Base-by-base conservation (phyloP, 2,113 vertebrate genomes). In the Cyprinodon brontotheroides region DNA sequence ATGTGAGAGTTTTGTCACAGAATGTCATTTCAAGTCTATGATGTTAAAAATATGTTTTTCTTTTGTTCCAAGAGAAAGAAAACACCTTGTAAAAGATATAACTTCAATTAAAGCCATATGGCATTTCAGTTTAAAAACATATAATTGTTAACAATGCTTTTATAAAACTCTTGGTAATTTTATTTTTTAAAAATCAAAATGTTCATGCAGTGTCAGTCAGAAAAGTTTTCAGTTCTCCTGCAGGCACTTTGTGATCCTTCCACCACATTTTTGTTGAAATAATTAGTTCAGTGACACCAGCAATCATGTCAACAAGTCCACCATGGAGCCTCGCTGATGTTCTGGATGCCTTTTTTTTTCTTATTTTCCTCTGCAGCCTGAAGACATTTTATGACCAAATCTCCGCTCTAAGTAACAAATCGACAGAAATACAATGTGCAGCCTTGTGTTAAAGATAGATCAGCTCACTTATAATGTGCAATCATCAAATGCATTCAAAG, bases 221-320 rank as follows among this genome's bases (percentile, higher is more conserved):
- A 65, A 79, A 60, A 37, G 5, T 15, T 14, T 53, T 6, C 13
- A 17, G 2, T 22, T n/a, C 36, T 41, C 22, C 45, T 48, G 61
- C 66, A 61, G 59, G 74, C 59, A 1, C 9, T 62, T 13, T 11
- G 4, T 6, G 22, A 61, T 65, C 62, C 64, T 69, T 73, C 71
- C 38, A 40, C 65, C 41, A 65, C 29, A 36, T 70, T 62, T 61
- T 68, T 59, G 39, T 11, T 4, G 65, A 65, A 47, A 60, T 17
- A 75, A 80, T 66, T 61, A 66, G 62, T 67, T 80, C 22, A 71
- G 43, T 71, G 43, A 80, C 70, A 62, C 43, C 17, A 64, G 50
- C 37, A 64, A 17, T 72, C 70, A 53, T 61, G 47, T 61, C 62
- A 80, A 53, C 68, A 61, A 29, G 63, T 71, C 62, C 36, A 15